Evolutionary conservation across 2,888 invertebrate genomes (phyloP).

Genomic region (Macropis europaea): DNA sequence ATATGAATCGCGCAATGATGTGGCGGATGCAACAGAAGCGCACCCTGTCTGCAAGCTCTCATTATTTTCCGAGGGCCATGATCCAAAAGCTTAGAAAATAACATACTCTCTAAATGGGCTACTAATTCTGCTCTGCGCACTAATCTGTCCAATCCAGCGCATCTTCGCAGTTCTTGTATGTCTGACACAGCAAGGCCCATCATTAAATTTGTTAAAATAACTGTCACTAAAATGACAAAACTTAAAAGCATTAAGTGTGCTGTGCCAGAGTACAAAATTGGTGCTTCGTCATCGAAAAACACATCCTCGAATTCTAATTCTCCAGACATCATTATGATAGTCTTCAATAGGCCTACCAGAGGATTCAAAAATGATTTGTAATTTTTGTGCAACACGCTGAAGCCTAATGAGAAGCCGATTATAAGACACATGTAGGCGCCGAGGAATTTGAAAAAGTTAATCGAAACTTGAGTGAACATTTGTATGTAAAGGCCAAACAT

Average conservation of each 20-base stretch:
- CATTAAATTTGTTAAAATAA: constrained; percentile 90
- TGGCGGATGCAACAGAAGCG: constrained; percentile 88
- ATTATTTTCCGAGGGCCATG: constrained; percentile 85
- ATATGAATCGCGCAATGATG: constrained; percentile 88
- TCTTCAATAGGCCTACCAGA: constrained; percentile 86
- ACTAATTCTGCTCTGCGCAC: constrained; percentile 91
- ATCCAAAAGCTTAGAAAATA: constrained; percentile 88
- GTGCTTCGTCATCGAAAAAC: constrained; percentile 82
- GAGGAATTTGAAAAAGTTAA: constrained; percentile 91
- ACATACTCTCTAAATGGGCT: constrained; percentile 90
- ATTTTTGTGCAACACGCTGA: constrained; percentile 90
- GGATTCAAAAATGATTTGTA: constrained; percentile 87
- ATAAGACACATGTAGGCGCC: constrained; percentile 90
- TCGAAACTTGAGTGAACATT: constrained; percentile 91
- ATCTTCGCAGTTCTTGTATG: constrained; percentile 89
- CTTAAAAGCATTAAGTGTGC: constrained; percentile 88
- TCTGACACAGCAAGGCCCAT: constrained; percentile 93
- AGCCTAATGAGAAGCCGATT: constrained; percentile 90
- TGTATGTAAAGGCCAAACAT: constrained; percentile 92
- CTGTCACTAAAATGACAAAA: constrained; percentile 90
- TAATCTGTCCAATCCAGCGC: constrained; percentile 89
- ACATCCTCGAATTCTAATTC: constrained; percentile 93
- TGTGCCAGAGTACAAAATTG: constrained; percentile 86
- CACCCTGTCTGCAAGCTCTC: constrained; percentile 86
- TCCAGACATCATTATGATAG: constrained; percentile 94